These are phyloP conservation scores for Drosophila leontia DNA, from an alignment of 1,140 invertebrate species.

Conservation along the genomic window DNA sequence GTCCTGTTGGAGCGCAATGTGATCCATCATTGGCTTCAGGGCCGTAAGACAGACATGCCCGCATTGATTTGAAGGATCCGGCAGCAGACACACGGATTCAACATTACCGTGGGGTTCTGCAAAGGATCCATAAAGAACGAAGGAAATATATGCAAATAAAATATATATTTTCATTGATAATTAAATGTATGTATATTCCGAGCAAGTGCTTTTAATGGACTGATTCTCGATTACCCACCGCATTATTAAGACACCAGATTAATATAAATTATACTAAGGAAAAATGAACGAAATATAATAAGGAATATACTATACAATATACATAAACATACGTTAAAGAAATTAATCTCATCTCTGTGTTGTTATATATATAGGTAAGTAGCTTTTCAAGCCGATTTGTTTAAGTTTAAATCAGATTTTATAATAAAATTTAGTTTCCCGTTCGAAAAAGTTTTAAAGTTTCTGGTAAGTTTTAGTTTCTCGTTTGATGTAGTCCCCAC, in stretches of 20 bases:
- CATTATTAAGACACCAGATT: background rate
- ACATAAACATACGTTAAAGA: too few relatives aligned
- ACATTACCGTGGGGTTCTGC: background rate
- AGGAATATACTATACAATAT: too few relatives aligned
- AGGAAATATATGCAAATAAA: background rate
- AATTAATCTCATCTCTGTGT: too few relatives aligned
- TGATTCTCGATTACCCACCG: background rate
- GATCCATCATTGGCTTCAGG: background rate
- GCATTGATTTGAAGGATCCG: constrained; percentile 3
- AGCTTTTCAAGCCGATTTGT: too few relatives aligned
- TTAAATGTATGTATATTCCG: background rate
- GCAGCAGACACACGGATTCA: background rate
- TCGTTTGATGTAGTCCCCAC: too few relatives aligned
- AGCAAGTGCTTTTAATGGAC: background rate
- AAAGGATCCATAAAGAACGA: background rate
- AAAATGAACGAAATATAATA: too few relatives aligned
- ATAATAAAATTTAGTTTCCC: too few relatives aligned
- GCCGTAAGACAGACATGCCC: background rate
- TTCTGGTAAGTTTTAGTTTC: too few relatives aligned
- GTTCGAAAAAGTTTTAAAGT: too few relatives aligned
- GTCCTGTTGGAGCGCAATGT: background rate
- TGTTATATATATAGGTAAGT: too few relatives aligned
- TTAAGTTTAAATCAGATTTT: too few relatives aligned
- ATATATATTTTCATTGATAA: background rate
- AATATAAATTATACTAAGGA: too few relatives aligned